Evolutionary conservation across 1,140 invertebrate species (phyloP), one percentile per base, ranked within the genome.

Genomic region (Grapholita molesta): DNA sequence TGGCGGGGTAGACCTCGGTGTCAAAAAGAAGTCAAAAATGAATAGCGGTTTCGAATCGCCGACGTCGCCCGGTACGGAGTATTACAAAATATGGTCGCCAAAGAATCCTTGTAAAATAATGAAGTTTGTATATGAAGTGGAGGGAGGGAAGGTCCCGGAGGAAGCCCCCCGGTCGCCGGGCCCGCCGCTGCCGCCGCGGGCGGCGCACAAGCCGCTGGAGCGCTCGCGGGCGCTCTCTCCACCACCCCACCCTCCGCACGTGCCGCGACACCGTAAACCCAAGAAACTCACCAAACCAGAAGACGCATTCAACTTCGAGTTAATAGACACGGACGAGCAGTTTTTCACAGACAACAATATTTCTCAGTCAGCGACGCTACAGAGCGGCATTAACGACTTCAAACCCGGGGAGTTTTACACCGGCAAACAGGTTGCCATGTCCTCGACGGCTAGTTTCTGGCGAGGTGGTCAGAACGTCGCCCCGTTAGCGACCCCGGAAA

Each of bases 221-320:
- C 88, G 94, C 78, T 94, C 92, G 68, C 94, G 94, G 74, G 94
- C 94, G 71, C 83, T 92, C 61, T 88, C 91, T 67, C 91, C 92
- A n/a, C 90, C 91, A 11, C 83, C 92, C 55, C 88, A 91, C 68
- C 91, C 92, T 18, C 90, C 91, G 11, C 86, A 88, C 67, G 91
- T 92, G 66, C 93, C 93, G 38, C 89, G 94, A 70, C 93, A 94
- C 83, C 90, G 93, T 70, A 94, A 94, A 82, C 93, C 93, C 68
- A 94, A 93, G 84, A 92, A 92, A 79, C 81, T 90, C 75, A 91
- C 82, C 66, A 94, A 94, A 72, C 92, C 92, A 2, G 95, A 96
- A 90, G 96, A 96, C 82, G 94, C 94, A 66, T 96, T 96, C 83
- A 94, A 94, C 70, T 96, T 96, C 85, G 95, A 96, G 86, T 94